Percentiles rank a stretch among this genome's conserved stretches.
These are phyloP conservation scores for Podocnemis expansa DNA, from an alignment of 2,113 vertebrate species.

Conservation along the genomic window DNA sequence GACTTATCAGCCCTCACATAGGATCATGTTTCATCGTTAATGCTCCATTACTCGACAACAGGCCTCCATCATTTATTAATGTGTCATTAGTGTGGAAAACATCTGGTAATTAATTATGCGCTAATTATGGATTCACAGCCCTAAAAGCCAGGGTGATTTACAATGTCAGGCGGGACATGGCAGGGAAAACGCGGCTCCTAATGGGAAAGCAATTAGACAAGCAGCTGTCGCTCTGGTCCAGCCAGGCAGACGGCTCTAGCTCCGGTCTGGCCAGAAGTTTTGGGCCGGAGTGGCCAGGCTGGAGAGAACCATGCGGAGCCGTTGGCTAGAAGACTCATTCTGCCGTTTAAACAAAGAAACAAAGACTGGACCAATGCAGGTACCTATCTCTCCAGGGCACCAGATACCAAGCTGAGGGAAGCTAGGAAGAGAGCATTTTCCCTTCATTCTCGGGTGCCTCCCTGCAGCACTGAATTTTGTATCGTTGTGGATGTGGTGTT, in stretches of 20 bases:
- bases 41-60: conserved; percentile 68
- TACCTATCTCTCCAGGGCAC: no score
- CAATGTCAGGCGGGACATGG: conserved; percentile 52
- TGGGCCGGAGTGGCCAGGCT: not conserved
- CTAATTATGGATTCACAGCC: conserved; percentile 71
- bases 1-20: not conserved
- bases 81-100: conserved; percentile 76
- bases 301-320: not conserved
- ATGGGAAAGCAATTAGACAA: conserved; percentile 24
- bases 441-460: no score
- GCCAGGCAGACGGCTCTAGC: conserved; percentile 15
- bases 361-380: not conserved
- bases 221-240: conserved; percentile 6
- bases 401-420: not conserved
- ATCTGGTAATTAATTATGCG: conserved; percentile 78
- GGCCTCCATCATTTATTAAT: conserved; percentile 70
- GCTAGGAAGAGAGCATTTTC: not conserved
- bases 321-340: not conserved
- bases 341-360: not conserved
- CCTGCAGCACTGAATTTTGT: no score
- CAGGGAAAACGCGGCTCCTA: conserved; percentile 41
- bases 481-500: no score
- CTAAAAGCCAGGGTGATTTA: conserved; percentile 67
- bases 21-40: conserved; percentile 52
- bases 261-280: not conserved